These are phyloP conservation scores for Hemibagrus wyckioides DNA, from an alignment of 2,113 vertebrate species.

Conservation along the genomic window DNA sequence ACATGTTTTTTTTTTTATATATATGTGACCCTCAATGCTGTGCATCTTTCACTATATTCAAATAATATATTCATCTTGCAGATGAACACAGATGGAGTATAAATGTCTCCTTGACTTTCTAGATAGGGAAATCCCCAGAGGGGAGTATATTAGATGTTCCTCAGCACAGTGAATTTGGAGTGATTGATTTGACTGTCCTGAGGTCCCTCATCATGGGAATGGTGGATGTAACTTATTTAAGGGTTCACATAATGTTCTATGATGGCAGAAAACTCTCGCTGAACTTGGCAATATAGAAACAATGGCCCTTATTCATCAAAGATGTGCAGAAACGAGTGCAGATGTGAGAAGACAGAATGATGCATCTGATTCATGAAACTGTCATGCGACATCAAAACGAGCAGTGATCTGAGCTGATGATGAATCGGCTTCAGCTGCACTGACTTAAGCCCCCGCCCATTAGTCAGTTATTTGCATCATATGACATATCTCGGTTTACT, in stretches of 20 bases:
- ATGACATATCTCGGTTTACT: not conserved
- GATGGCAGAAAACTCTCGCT: constrained; percentile 25
- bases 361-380: constrained; percentile 12
- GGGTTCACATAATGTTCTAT: constrained; percentile 8
- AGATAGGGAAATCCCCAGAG: constrained; percentile 43
- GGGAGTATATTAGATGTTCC: constrained; percentile 40
- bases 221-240: constrained; percentile 31
- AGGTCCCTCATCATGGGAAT: constrained; percentile 4
- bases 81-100: constrained; percentile 43
- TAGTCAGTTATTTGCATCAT: not conserved
- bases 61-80: constrained; percentile 24
- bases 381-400: not conserved
- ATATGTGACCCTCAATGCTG: constrained; percentile 23
- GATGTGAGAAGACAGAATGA: not conserved
- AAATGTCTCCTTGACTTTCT: constrained; percentile 30
- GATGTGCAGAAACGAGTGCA: not conserved
- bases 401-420: not conserved
- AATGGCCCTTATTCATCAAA: constrained; percentile 24
- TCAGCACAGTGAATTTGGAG: constrained; percentile 28
- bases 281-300: constrained; percentile 11
- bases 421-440: not conserved
- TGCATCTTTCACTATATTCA: constrained; percentile 17
- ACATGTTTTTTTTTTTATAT: not conserved
- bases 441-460: not conserved
- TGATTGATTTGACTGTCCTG: constrained; percentile 45